Evolutionary conservation across 2,113 vertebrate species (phyloP), one percentile per base, ranked within the genome.

Genomic region (Psilopsiagon aurifrons): DNA sequence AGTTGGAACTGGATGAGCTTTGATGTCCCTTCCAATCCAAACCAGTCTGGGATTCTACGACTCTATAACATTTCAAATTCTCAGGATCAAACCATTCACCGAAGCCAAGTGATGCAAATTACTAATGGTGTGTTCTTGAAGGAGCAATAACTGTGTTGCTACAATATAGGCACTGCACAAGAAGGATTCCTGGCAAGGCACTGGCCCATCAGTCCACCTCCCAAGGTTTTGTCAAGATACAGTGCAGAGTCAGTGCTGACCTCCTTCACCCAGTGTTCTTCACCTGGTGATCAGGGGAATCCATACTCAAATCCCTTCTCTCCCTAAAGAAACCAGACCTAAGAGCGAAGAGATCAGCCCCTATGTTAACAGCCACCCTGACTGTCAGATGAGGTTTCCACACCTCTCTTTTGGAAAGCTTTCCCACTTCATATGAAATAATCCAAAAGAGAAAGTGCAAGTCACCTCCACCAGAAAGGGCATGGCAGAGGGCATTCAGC

Each of bases 101-200:
- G 64, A 41, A 90, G 39, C 15, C 49, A 83, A 78, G 25, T 6
- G 29, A 67, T 8, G 46, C 39, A 35, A 74, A 91, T 39, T 33
- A 31, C 8, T 62, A 46, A 39, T 6, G 13, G 16, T 2, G 1
- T 0, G 0, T 27, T 24, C 64, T 44, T 83, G 64, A 27, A n/a
- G 41, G 62, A 77, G 35, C 10, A 80, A 37, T 0, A 2, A 6
- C 37, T 44, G 2, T 13, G 24, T 23, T 43, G 11, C 13, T 49
- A 31, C 28, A 37, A 59, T 37, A 28, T 2, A 63, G 13, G 29
- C 47, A 47, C 29, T 29, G 54, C 7, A 47, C 3, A 11, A 7
- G 52, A 60, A 35, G 23, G 19, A 22, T 1, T 82, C 28, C 37
- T 52, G 33, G 8, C 10, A 73, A 52, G 4, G 2, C 17, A 25